Percentiles rank a stretch among this genome's conserved stretches.
These are phyloP conservation scores for Linepithema humile DNA, from an alignment of 1,140 invertebrate genomes.

Conservation along the genomic window DNA sequence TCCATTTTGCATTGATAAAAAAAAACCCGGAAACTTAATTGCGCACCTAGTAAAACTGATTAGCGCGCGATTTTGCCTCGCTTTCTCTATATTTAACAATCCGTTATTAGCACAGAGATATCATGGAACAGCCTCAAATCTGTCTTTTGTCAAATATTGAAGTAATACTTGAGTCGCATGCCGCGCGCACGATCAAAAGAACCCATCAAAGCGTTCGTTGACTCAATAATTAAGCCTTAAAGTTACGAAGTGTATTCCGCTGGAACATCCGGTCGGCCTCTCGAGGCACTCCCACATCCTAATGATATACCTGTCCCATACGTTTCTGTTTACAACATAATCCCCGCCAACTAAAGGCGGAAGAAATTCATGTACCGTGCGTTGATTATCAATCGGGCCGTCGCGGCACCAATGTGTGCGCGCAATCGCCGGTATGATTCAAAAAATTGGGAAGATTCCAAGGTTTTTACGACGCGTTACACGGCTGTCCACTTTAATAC, in stretches of 20 bases:
- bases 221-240: slow-evolving; percentile 26
- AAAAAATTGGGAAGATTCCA: slow-evolving; percentile 49
- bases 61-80: background rate
- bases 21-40: too few species aligned
- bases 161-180: background rate
- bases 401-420: background rate
- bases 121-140: background rate
- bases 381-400: slow-evolving; percentile 60
- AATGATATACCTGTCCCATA: slow-evolving; percentile 50
- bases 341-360: background rate
- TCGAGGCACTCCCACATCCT: slow-evolving; percentile 27
- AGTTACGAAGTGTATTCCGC: slow-evolving; percentile 20
- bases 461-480: slow-evolving; percentile 59
- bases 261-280: slow-evolving; percentile 21
- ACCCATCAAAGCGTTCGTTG: background rate
- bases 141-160: background rate
- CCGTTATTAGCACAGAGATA: background rate
- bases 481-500: slow-evolving; percentile 38
- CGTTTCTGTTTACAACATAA: slow-evolving; percentile 55
- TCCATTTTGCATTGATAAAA: too few species aligned
- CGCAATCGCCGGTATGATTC: slow-evolving; percentile 1
- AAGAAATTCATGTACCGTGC: slow-evolving; percentile 21
- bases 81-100: background rate
- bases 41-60: too few species aligned
- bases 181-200: background rate